Conservation (phyloP, 2,888 invertebrate genomes). For the Dimorphilus gyrociliatus region DNA sequence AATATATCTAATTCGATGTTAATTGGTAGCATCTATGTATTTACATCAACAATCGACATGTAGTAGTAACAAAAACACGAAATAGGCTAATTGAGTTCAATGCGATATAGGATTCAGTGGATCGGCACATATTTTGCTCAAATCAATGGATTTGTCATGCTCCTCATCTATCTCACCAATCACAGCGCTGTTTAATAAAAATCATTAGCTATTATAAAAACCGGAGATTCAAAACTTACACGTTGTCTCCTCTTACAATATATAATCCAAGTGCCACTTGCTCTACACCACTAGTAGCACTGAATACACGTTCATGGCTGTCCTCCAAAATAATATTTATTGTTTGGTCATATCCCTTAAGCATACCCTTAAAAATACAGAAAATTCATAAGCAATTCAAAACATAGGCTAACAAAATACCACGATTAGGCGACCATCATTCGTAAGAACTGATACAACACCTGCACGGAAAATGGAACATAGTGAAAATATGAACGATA, state of each 20-base stretch:
- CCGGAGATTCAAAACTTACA: constrained; percentile 45
- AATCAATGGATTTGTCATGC: constrained; percentile 41
- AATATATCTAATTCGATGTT: no score
- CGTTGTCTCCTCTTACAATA: constrained; percentile 93
- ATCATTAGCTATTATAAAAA: constrained; percentile 2
- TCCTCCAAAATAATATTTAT: constrained; percentile 94
- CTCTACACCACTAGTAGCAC: constrained; percentile 72
- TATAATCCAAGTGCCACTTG: constrained; percentile 90
- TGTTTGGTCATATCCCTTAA: constrained; percentile 98
- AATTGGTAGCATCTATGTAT: no score
- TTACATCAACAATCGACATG: no score
- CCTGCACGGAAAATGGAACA: constrained; percentile 37
- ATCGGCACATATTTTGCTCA: constrained; percentile 43
- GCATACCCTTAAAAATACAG: constrained; percentile 66
- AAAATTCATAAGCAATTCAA: no score
- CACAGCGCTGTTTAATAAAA: constrained; percentile 42
- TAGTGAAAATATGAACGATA: no score
- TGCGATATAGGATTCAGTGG: constrained; percentile 39
- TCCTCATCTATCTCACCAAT: constrained; percentile 46
- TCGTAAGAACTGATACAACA: constrained; percentile 83
- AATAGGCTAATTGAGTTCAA: constrained; percentile 16
- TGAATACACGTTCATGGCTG: constrained; percentile 95
- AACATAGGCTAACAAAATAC: no score
- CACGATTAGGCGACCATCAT: constrained; percentile 87
- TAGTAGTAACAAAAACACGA: no score